Conservation (phyloP, 2,888 invertebrate genomes). For the Ditula angustiorana region DNA sequence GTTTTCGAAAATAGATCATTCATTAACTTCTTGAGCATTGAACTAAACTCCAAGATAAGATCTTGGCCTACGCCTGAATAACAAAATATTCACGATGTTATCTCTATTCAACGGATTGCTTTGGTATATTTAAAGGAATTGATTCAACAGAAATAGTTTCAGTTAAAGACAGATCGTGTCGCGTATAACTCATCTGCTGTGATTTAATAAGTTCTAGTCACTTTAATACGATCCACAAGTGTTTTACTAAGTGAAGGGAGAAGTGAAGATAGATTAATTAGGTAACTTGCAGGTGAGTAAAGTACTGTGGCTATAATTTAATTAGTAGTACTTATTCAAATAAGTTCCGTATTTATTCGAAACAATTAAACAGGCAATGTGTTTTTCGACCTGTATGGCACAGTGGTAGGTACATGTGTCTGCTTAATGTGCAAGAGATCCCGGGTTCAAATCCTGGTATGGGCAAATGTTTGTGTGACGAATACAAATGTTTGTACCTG, state of each 20-base stretch:
- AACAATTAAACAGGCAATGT: too few relatives aligned
- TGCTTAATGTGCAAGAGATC: too few relatives aligned
- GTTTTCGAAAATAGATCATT: neutral
- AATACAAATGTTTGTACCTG: too few relatives aligned
- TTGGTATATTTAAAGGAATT: slow-evolving; percentile 27
- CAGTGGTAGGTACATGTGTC: too few relatives aligned
- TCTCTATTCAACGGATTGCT: slow-evolving; percentile 17
- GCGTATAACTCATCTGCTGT: slow-evolving; percentile 6
- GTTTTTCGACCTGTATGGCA: too few relatives aligned
- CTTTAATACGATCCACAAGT: neutral
- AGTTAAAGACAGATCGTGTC: slow-evolving; percentile 20
- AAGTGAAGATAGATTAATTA: neutral
- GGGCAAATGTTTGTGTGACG: too few relatives aligned
- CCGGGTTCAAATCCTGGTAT: too few relatives aligned
- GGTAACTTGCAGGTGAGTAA: neutral
- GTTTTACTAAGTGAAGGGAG: slow-evolving; percentile 1
- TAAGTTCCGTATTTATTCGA: too few relatives aligned
- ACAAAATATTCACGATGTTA: slow-evolving; percentile 33
- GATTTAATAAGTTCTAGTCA: neutral
- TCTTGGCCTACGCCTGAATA: slow-evolving; percentile 22
- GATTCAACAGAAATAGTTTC: slow-evolving; percentile 25
- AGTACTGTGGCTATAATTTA: neutral
- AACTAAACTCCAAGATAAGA: slow-evolving; percentile 8
- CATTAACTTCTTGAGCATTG: neutral
- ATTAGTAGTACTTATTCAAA: neutral